A percentile compares a stretch with the other conserved stretches of the same genome.
phyloP scores from a whole-genome alignment of 1,140 invertebrate species.

The Druon quercuslanigerum region DNA sequence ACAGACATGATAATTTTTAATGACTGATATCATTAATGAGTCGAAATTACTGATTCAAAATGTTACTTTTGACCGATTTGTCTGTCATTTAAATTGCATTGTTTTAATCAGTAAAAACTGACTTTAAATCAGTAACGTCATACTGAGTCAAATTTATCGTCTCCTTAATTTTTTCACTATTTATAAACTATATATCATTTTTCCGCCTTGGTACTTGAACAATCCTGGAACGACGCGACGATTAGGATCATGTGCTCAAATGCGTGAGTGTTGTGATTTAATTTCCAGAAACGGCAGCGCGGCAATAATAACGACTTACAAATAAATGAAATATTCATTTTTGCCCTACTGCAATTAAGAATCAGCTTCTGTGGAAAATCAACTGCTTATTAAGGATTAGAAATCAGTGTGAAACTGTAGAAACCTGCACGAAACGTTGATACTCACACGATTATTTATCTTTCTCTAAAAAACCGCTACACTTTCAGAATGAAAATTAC shows the following conservation, averaged over 20 bases:
- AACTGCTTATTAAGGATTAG: conserved; percentile 20
- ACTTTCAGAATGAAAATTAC: not conserved
- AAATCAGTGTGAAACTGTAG: not conserved
- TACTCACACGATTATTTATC: not conserved
- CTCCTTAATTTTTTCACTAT: not conserved
- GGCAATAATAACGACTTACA: not conserved
- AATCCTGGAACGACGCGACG: not conserved
- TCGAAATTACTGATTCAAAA: no score
- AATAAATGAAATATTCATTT: conserved; percentile 19
- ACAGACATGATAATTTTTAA: no score
- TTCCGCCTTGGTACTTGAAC: not conserved
- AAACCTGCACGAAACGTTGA: not conserved
- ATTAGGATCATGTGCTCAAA: not conserved
- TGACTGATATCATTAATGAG: no score
- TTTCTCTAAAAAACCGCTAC: no score
- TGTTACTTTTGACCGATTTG: no score
- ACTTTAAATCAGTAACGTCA: not conserved
- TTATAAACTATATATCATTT: not conserved
- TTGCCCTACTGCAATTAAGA: not conserved
- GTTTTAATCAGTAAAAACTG: no score
- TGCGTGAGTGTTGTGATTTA: conserved; percentile 10
- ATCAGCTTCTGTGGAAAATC: conserved; percentile 17
- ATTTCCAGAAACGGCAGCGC: not conserved
- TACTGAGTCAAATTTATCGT: not conserved
- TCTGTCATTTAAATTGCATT: no score